These are phyloP conservation scores for Scaptomyza reducta DNA, from an alignment of 2,888 invertebrate genomes.

Conservation along the genomic window DNA sequence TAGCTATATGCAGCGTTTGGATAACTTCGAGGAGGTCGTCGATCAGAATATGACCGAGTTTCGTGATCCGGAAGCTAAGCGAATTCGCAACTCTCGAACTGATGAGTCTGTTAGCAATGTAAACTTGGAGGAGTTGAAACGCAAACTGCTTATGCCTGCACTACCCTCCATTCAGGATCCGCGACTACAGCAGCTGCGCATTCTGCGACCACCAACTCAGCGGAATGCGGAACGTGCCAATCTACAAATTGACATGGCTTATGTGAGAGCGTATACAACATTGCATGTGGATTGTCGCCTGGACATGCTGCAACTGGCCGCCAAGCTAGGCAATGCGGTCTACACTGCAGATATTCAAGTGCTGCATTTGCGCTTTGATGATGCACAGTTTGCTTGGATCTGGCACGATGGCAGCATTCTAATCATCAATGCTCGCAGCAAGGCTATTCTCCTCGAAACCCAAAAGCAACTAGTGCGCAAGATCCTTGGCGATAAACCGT, in stretches of 20 bases:
- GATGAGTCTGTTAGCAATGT: background rate
- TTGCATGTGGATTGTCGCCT: constrained; percentile 22
- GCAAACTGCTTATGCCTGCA: constrained; percentile 26
- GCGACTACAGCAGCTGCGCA: constrained; percentile 37
- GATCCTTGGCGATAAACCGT: background rate
- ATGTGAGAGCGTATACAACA: constrained; percentile 24
- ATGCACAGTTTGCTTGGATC: constrained; percentile 40
- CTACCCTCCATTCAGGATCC: constrained; percentile 20
- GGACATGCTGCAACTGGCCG: constrained; percentile 10
- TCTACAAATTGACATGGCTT: constrained; percentile 29
- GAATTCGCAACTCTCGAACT: constrained; percentile 8
- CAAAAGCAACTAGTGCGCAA: constrained; percentile 17
- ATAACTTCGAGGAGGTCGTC: constrained; percentile 28
- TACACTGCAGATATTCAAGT: constrained; percentile 36
- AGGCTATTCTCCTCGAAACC: constrained; percentile 13
- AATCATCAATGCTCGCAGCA: constrained; percentile 40
- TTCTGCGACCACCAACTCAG: constrained; percentile 29
- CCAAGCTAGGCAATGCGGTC: constrained; percentile 3
- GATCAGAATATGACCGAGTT: constrained; percentile 32
- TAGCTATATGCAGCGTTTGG: constrained; percentile 22
- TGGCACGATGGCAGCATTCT: constrained; percentile 49
- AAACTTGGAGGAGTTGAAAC: constrained; percentile 8
- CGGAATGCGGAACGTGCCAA: constrained; percentile 8
- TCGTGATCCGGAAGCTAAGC: constrained; percentile 34
- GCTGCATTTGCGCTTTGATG: constrained; percentile 30